Base-by-base conservation (phyloP, 2,797 vertebrate species). In the Coregonus suidteri region DNA sequence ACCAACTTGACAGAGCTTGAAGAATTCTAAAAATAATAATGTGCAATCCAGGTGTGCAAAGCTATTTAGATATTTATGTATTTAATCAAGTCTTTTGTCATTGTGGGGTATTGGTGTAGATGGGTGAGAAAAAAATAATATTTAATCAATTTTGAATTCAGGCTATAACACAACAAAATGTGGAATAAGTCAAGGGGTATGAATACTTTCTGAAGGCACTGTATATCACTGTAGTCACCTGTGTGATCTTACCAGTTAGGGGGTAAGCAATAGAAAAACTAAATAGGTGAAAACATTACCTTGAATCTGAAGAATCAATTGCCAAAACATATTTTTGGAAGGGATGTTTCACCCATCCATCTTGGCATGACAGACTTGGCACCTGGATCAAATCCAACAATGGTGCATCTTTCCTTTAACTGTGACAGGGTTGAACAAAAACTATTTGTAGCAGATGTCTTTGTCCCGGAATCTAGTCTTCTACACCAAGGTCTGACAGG, bases 271-370 rank as follows among this genome's bases (percentile, higher is more conserved):
- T 62, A 37, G 53, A 3, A 84, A 79, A 81, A 77, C 72, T 84
- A 72, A 79, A 71, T 37, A 16, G 35, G 62, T 11, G 41, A 47
- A 77, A 84, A 82, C 83, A 53, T 71, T 68, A 90, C 85, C 87
- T 89, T 87, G 84, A 88, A 85, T 88, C 83, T 82, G 82, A 85
- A 75, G 30, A 34, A 90, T 91, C 84, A 85, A 89, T 87, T 83
- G 81, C 62, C 34, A 1, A n/a, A 77, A 82, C 83, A 84, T 91
- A 85, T 77, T 52, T 77, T 75, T 77, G 75, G 66, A 81, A 73
- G 71, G 25, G 75, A 89, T 83, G 74, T 82, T 83, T 86, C 74
- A 67, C 71, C 79, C 78, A 82, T 78, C 69, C 67, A 77, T 76
- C 77, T 87, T 74, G 77, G 84, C 87, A 82, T 81, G 85, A 81